Base-by-base conservation (phyloP, 1,140 invertebrate species). In the Pseudomyrmex dendroicus region DNA sequence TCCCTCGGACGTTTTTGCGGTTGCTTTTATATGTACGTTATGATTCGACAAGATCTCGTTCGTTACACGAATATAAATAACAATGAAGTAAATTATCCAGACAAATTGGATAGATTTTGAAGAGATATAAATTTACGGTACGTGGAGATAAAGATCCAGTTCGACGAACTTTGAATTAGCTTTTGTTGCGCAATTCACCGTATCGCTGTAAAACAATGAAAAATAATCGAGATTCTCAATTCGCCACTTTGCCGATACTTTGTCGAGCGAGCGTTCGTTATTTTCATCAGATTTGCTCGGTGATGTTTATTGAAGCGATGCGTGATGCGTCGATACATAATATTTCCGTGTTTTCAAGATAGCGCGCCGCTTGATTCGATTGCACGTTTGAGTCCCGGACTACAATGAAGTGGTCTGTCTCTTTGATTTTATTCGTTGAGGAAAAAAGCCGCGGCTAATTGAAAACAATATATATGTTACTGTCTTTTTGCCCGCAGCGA, bases 391-490 rank as follows among this genome's bases (percentile, higher is more conserved):
- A 35, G 5, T 72, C 20, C 44, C n/a, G 46, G 44, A 46, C 20
- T 9, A 72, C 64, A 67, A 77, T 56, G 46, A 72, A 70, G 54
- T 70, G 20, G 50, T 35, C 35, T 50, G 66, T 12, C 67, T 59
- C 9, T 70, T 5, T 62, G 63, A 52, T 82, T 86, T 86, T 72
- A 78, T 76, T 66, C 64, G 17, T 25, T 52, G 4, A 35, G 5
- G 5, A 35, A 57, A 35, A 54, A 25, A 17, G 44, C 64, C 17
- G n/a, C 66, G 17, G 66, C 66, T 87, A 87, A 86, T 87, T 86
- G 84, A 57, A 82, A 86, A 86, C 68, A 83, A 86, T 77, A 63
- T 52, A 52, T 52, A 52, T 52, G 13, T 52, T 67, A 66, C 67
- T 17, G 25, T 77, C 52, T 1, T 46, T 35, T 25, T 66, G 52